These are phyloP conservation scores for Chrysemys picta DNA, from an alignment of 2,113 vertebrate genomes.

Conservation along the genomic window DNA sequence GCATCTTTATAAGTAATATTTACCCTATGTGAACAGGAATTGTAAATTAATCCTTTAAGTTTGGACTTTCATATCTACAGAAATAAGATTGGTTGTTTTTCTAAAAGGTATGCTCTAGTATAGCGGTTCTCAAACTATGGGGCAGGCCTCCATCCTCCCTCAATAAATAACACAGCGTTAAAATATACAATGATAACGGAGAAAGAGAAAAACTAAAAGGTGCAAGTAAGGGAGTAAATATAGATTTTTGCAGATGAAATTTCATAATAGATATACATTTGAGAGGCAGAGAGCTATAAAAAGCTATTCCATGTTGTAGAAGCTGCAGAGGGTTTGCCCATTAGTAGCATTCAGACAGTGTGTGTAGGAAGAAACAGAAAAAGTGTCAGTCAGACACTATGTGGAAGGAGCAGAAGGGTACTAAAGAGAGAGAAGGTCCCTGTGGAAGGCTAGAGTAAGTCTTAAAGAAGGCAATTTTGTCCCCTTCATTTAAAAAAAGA, in stretches of 20 bases:
- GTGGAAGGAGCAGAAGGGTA: background rate
- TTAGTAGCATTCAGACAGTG: background rate
- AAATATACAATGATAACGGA: background rate
- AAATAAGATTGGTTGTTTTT: too few relatives aligned
- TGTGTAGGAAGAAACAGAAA: background rate
- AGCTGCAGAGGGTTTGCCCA: background rate
- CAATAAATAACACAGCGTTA: background rate
- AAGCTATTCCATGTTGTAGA: background rate
- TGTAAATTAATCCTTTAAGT: background rate
- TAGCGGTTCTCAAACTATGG: too few relatives aligned
- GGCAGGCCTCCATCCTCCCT: too few relatives aligned
- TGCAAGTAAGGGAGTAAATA: background rate
- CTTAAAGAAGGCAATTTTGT: background rate
- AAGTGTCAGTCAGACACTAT: background rate
- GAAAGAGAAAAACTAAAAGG: background rate
- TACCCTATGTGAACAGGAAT: constrained; percentile 47
- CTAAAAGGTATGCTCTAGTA: too few relatives aligned
- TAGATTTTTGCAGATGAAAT: background rate
- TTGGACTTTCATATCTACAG: too few relatives aligned
- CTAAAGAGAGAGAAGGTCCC: background rate
- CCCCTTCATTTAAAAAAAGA: background rate
- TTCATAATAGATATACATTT: background rate
- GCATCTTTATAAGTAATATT: constrained; percentile 57
- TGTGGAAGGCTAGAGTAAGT: background rate
- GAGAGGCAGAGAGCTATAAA: background rate